phyloP scores from a whole-genome alignment of 2,888 invertebrate species.

The Stenodera caucasica region DNA sequence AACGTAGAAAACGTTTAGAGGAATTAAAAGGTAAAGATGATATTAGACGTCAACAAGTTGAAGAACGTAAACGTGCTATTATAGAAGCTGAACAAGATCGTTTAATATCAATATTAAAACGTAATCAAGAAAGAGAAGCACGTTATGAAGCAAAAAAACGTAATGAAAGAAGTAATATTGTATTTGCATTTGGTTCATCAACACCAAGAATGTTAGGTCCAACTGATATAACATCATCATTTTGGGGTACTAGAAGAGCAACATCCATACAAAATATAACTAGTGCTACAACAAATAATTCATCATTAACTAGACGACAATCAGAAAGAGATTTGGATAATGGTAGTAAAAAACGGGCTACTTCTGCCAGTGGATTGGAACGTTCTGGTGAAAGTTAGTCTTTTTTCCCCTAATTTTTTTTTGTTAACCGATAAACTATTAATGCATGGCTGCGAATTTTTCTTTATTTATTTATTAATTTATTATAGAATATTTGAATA shows the following conservation, averaged over 20 bases:
- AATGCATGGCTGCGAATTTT: constrained; percentile 5
- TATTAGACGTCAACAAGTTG: constrained; percentile 71
- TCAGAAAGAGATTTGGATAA: constrained; percentile 80
- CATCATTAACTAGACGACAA: constrained; percentile 74
- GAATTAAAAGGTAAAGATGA: constrained; percentile 79
- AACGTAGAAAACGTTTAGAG: constrained; percentile 78
- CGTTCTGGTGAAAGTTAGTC: constrained; percentile 63
- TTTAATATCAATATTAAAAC: constrained; percentile 81
- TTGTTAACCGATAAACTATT: constrained; percentile 11
- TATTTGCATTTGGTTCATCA: constrained; percentile 90
- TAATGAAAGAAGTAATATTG: constrained; percentile 73
- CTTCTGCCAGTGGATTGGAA: constrained; percentile 72
- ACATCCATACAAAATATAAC: constrained; percentile 90
- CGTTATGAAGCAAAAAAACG: constrained; percentile 75
- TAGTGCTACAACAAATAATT: constrained; percentile 59
- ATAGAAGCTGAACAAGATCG: constrained; percentile 87
- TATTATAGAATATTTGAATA: background rate
- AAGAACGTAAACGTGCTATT: constrained; percentile 86
- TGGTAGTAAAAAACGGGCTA: constrained; percentile 74
- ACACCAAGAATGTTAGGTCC: constrained; percentile 86
- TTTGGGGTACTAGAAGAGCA: constrained; percentile 86
- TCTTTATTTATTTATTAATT: background rate
- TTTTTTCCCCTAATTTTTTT: constrained; percentile 8
- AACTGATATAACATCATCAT: constrained; percentile 75
- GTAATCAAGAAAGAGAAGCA: constrained; percentile 64